These are phyloP conservation scores for Helleia helle DNA, from an alignment of 2,888 invertebrate species.

Conservation along the genomic window DNA sequence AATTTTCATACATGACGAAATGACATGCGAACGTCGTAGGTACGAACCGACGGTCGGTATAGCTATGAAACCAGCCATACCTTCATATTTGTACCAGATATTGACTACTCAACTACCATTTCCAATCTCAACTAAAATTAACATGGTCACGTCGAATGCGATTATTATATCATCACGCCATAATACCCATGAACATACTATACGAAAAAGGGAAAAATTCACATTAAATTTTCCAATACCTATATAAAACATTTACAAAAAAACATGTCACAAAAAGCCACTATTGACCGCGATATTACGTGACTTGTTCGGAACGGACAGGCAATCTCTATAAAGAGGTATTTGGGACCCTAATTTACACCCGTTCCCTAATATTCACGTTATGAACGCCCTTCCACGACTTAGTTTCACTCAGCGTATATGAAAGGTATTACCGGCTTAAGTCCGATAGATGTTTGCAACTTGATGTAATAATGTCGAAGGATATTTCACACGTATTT, in stretches of 20 bases:
- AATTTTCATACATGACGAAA: too few relatives aligned
- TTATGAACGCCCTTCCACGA: conserved; percentile 53
- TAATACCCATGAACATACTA: too few relatives aligned
- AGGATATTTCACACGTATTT: background rate
- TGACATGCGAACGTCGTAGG: too few relatives aligned
- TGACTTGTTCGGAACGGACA: conserved; percentile 56
- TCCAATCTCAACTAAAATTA: too few relatives aligned
- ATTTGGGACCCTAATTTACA: conserved; percentile 67
- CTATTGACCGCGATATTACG: conserved; percentile 58
- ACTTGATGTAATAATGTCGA: background rate
- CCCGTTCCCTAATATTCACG: conserved; percentile 58
- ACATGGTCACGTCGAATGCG: too few relatives aligned
- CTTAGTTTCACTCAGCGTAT: conserved; percentile 22
- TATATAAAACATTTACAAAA: background rate
- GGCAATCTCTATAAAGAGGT: conserved; percentile 64
- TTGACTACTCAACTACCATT: too few relatives aligned
- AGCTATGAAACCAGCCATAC: too few relatives aligned
- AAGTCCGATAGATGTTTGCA: conserved; percentile 9
- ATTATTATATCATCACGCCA: too few relatives aligned
- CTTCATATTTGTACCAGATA: too few relatives aligned
- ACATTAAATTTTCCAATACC: too few relatives aligned
- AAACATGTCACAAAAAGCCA: conserved; percentile 8
- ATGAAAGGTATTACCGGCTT: conserved; percentile 18
- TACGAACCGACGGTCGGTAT: too few relatives aligned
- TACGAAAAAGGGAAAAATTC: too few relatives aligned